Evolutionary conservation across 2,797 vertebrate genomes (phyloP), one percentile per base, ranked within the genome.

Genomic region (Pyrrhura leucotis): DNA sequence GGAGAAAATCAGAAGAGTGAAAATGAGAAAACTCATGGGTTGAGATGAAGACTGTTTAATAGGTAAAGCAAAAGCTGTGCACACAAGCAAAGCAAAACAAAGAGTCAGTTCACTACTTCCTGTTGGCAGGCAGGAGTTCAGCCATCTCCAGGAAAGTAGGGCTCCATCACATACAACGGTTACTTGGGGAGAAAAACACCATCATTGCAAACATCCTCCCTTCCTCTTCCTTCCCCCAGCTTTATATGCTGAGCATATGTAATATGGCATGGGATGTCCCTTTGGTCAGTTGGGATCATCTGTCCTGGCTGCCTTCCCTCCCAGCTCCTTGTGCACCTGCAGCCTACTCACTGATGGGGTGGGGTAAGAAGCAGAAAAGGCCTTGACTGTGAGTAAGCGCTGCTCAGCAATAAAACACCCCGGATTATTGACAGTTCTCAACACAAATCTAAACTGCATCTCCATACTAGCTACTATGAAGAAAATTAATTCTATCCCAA

Each of bases 241-340:
- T 54, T 82, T 29, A 7, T 12, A 37, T 18, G 31, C 15, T 0
- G 0, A 17, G 29, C 28, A 14, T 15, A 21, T 7, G 12, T 3
- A 28, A 51, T 25, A 21, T 11, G 33, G 26, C 51, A 31, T 12
- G 19, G 45, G 47, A 66, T 6, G 35, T 0, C 2, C 9, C 45
- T 54, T 48, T 25, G 40, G 35, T 20, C 66, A 33, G 7, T 5
- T 45, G 19, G 31, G 40, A 28, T 48, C 26, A 54, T 22, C 31
- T 53, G 33, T 42, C 39, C 58, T 25, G 7, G 18, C 33, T 76
- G 33, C 1, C 10, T 12, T 47, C 39, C 19, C 29, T 76, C 58
- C 31, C 58, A 71, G 0, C 3, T 6, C 47, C 61, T 42, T 18
- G 22, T 29, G 23, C 11, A 19, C 23, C 31, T 6, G 65, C 76